phyloP scores from a whole-genome alignment of 2,113 vertebrate genomes.

The Pavo muticus region DNA sequence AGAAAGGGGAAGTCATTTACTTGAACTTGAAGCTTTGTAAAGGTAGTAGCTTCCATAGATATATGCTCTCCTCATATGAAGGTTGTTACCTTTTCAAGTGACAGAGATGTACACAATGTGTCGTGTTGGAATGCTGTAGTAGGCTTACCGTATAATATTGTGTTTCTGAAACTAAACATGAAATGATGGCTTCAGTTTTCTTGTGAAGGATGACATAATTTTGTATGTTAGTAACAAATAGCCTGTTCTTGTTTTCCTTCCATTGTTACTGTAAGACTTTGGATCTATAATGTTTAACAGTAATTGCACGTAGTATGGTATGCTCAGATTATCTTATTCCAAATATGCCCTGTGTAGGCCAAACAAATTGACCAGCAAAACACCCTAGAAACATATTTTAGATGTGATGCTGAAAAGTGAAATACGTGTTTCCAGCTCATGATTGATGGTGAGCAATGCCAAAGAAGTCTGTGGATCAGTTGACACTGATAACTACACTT shows the following conservation, averaged over 20 bases:
- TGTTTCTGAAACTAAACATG: neutral
- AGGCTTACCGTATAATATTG: neutral
- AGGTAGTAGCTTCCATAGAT: neutral
- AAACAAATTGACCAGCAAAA: neutral
- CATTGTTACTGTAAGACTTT: neutral
- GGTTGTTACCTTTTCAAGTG: neutral
- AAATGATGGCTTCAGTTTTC: neutral
- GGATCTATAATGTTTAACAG: neutral
- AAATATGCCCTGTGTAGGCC: neutral
- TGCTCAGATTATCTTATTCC: neutral
- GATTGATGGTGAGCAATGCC: neutral
- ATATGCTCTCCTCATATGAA: neutral
- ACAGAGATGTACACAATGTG: fast-evolving
- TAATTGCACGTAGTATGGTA: neutral
- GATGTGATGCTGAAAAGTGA: neutral
- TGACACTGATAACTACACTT: neutral
- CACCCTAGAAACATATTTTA: neutral
- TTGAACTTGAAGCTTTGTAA: neutral
- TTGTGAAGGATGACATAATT: neutral
- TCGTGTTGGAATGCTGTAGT: neutral
- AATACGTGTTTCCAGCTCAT: neutral
- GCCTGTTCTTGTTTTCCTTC: neutral
- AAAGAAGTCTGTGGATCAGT: neutral
- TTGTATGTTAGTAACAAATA: neutral
- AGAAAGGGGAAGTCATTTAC: neutral